Evolutionary conservation across 2,113 vertebrate genomes (phyloP).

Genomic region (Platichthys stellatus): DNA sequence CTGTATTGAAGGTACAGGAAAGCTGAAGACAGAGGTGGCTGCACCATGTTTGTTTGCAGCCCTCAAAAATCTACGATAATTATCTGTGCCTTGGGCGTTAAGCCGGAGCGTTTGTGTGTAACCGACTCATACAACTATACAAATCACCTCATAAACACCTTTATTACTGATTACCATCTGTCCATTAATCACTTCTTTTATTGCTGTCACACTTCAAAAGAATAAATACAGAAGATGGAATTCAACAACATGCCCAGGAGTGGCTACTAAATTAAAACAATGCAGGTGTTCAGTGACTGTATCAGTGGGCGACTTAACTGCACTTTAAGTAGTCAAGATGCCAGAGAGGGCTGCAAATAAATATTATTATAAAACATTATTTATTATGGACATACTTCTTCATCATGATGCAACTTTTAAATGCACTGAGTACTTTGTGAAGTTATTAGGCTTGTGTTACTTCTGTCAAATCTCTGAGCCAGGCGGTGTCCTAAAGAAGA

Average conservation of each 20-base stretch:
- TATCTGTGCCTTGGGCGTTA: constrained; percentile 40
- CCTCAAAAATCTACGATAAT: constrained; percentile 45
- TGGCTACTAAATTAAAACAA: constrained; percentile 42
- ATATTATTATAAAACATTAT: not conserved
- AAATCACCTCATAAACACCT: constrained; percentile 63
- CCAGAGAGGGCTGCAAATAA: constrained; percentile 11
- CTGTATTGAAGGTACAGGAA: constrained; percentile 45
- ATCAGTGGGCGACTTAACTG: constrained; percentile 44
- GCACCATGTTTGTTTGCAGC: constrained; percentile 33
- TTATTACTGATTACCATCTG: constrained; percentile 46
- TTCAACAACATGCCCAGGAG: constrained; percentile 37
- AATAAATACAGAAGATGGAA: constrained; percentile 44
- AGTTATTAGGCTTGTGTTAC: not conserved
- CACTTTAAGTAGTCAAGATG: constrained; percentile 19
- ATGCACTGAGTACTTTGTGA: not conserved
- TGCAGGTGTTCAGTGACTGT: constrained; percentile 37
- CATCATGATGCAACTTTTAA: constrained; percentile 5
- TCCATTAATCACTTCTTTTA: constrained; percentile 53
- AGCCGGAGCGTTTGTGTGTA: constrained; percentile 27
- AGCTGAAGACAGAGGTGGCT: constrained; percentile 48
- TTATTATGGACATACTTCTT: not conserved
- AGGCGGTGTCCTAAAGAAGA: not conserved
- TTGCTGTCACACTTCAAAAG: constrained; percentile 48
- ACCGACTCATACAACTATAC: constrained; percentile 50
- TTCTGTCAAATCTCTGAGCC: constrained; percentile 8